Evolutionary conservation across 2,888 invertebrate species (phyloP).

Genomic region (Hirtodrosophila cameraria): DNA sequence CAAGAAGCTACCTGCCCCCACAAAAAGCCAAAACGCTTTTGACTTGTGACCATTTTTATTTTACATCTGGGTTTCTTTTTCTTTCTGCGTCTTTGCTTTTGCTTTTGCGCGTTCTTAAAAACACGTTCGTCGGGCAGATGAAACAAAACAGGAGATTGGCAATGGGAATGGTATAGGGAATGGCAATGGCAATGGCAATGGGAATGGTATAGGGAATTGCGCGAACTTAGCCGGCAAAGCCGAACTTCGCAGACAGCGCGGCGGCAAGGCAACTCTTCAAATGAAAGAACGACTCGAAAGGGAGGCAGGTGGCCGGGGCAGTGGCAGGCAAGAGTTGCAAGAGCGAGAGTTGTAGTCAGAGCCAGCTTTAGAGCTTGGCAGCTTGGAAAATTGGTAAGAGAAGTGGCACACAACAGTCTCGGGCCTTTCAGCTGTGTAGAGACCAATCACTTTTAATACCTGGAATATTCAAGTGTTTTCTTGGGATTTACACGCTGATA

Average conservation of each 20-base stretch:
- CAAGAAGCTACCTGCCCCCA: slow-evolving; percentile 34
- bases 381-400: slow-evolving; percentile 5
- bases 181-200: slow-evolving; percentile 5
- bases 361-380: slow-evolving; percentile 9
- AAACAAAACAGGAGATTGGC: slow-evolving; percentile 61
- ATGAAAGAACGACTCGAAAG: slow-evolving; percentile 11
- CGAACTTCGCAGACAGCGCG: slow-evolving; percentile 70
- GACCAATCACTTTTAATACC: slow-evolving; percentile 71
- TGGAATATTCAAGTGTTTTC: slow-evolving; percentile 83
- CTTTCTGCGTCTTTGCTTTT: slow-evolving; percentile 27
- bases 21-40: slow-evolving; percentile 64
- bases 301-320: neutral
- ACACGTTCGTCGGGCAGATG: slow-evolving; percentile 77
- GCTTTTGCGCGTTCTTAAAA: slow-evolving; percentile 50
- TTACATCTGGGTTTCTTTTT: slow-evolving; percentile 47
- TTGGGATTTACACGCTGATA: slow-evolving; percentile 73
- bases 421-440: slow-evolving; percentile 18
- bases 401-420: slow-evolving; percentile 2
- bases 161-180: slow-evolving; percentile 17
- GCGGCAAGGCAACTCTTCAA: slow-evolving; percentile 49
- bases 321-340: neutral
- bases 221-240: slow-evolving; percentile 56
- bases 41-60: slow-evolving; percentile 73
- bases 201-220: slow-evolving; percentile 15
- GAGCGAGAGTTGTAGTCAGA: slow-evolving; percentile 30